Evolutionary conservation across 2,888 invertebrate genomes (phyloP), one percentile per base, ranked within the genome.

Genomic region (Portevinia maculata): DNA sequence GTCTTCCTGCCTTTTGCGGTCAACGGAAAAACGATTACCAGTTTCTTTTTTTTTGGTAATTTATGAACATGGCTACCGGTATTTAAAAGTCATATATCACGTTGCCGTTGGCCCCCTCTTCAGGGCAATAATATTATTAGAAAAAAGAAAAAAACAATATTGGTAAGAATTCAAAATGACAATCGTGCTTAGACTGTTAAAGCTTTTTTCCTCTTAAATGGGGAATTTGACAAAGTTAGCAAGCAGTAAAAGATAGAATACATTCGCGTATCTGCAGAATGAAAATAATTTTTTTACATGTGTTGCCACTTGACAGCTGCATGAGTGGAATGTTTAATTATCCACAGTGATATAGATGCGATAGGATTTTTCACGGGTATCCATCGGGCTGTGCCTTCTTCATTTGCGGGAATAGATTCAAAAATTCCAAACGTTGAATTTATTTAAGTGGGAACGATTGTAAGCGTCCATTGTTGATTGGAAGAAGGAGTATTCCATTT

Each of bases 271-370:
- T 59, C 60, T 71, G 64, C 75, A 76, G 71, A 78, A 57, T 19
- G 76, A 71, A 73, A 73, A 62, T 57, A 78, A 73, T 67, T 65
- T 83, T 55, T 83, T 83, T 73, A 83, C 83, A 83, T 76, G 83
- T 76, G 78, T 83, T 83, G 60, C 78, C 83, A 83, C 67, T 83
- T 83, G 83, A 73, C 76, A 78, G 78, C 73, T 83, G 81, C 83
- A 78, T 83, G 83, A 83, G 71, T 83, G 78, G 78, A 83, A 83
- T 83, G 71, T 83, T 83, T 83, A 73, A 83, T 83, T 83, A 83
- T 83, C 81, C 70, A 70, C 17, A 57, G 64, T 65, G 46, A 48
- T 73, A 70, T 55, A 15, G 44, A 41, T 53, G 28, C 30, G 13
- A 34, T 55, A 34, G 19, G 32, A 39, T 60, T 41, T 39, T n/a